Base-by-base conservation (phyloP, 2,888 invertebrate species). In the Pollenia labialis region DNA sequence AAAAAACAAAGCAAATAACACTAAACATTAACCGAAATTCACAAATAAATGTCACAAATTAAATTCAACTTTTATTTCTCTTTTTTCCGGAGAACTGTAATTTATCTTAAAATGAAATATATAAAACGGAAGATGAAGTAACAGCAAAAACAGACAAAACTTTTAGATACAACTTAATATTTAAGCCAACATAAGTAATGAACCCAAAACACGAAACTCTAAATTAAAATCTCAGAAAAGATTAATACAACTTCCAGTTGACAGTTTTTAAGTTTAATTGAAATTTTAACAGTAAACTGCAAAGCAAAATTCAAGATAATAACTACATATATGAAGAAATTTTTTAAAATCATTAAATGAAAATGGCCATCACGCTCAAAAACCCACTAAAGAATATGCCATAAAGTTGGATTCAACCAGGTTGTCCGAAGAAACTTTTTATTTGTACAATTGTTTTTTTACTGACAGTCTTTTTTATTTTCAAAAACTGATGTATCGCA, bases 11-110 rank as follows among this genome's bases (percentile, higher is more conserved):
- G 12, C 16, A 44, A 18, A 52, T 69, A 69, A 81, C 60, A 81
- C 68, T 81, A 66, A 87, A 77, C 66, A 81, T 77, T 87, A 85
- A 85, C 69, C 50, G 60, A 80, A 84, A 75, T 54, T 79, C 44
- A 68, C 77, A 80, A 79, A 87, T 83, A 84, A 87, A 84, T 72
- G 86, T 87, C 86, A 87, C 76, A 87, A 87, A 87, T 84, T 87
- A 87, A 74, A 87, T 84, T 87, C 72, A 71, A 76, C 58, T 81
- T 83, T 81, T 60, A 71, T 66, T 72, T 60, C 11, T 76, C 7
- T 10, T 18, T 16, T 16, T 58, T 66, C 44, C 54, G 11, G n/a
- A 14, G 72, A 83, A 81, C 11, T 62, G 56, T 75, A 83, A 87
- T 87, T 76, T 76, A 87, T 86, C 83, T 86, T 83, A 23, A 60